Evolutionary conservation across 2,797 vertebrate genomes (phyloP).

Genomic region (Falco novaeseelandiae): DNA sequence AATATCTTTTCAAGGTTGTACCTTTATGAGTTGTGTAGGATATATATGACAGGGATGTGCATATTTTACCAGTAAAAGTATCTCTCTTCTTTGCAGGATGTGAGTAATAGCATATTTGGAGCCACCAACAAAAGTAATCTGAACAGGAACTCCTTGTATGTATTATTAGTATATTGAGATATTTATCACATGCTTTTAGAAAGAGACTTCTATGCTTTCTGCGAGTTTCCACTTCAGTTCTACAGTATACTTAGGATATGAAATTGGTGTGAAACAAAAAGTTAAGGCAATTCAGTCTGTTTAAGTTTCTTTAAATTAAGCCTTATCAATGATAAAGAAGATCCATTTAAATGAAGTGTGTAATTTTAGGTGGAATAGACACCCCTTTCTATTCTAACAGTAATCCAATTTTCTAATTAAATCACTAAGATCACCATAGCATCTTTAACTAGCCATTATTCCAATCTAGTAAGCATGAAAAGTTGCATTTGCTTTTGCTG

Average conservation of each 20-base stretch:
- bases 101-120: conserved; percentile 70
- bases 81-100: conserved; percentile 63
- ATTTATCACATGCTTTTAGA: background rate
- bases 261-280: background rate
- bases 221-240: background rate
- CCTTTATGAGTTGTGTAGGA: background rate
- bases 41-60: background rate
- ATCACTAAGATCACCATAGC: background rate
- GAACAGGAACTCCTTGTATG: conserved; percentile 84
- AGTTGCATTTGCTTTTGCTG: background rate
- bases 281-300: background rate
- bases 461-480: background rate
- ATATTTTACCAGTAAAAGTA: background rate
- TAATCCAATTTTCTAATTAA: background rate
- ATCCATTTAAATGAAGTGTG: background rate
- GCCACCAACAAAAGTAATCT: conserved; percentile 75
- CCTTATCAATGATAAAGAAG: background rate
- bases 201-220: background rate
- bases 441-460: background rate
- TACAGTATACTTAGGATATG: background rate
- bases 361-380: background rate
- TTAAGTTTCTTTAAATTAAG: background rate
- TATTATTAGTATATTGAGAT: conserved; percentile 26
- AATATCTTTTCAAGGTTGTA: background rate
- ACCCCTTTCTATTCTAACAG: background rate